Evolutionary conservation across 2,888 invertebrate genomes (phyloP), one percentile per base, ranked within the genome.

Genomic region (Plutella xylostella): DNA sequence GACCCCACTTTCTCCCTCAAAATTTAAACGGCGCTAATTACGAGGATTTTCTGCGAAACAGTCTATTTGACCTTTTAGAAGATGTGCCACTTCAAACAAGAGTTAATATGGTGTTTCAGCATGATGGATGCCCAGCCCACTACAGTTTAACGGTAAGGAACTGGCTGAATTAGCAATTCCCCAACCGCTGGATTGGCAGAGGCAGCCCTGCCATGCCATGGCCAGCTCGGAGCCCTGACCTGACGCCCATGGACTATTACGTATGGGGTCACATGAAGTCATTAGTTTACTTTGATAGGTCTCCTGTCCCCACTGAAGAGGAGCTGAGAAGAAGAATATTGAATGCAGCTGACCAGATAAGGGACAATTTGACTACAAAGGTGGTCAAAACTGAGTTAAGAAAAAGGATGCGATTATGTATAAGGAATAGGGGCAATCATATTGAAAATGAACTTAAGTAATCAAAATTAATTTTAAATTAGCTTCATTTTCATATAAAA

Each of bases 1-100:
- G 37, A 3, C 37, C 37, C 2, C 18, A n/a, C 20, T 37, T 37
- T 20, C 25, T 39, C 4, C 39, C 55, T 2, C 49, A 52, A 17
- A 57, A 55, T 48, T 42, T 58, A 41, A 57, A 58, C 48, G 57
- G 58, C n/a, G 53, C 49, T 38, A 19, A 19, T n/a, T 55, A 60
- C 42, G 54, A 55, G 55, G 51, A 48, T 22, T 52, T 46, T 25
- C 37, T 54, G 19, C 45, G 47, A 49, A 21, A 19, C 25, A 45
- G 43, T 9, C 20, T 51, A 34, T 1, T 14, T 6, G 47, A 50
- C 28, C 44, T 55, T 17, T 35, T 51, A 1, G 48, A 51, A 1
- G 54, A 54, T 42, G 1, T 39, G 12, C 22, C 39, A 22, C 9
- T 22, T 22, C n/a, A 33, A 40, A 34, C 22, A 40, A 12, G 18